A percentile compares a stretch with the other conserved stretches of the same genome.
These are phyloP conservation scores for Ictidomys tridecemlineatus DNA, from an alignment of 2,113 vertebrate genomes.

Conservation along the genomic window DNA sequence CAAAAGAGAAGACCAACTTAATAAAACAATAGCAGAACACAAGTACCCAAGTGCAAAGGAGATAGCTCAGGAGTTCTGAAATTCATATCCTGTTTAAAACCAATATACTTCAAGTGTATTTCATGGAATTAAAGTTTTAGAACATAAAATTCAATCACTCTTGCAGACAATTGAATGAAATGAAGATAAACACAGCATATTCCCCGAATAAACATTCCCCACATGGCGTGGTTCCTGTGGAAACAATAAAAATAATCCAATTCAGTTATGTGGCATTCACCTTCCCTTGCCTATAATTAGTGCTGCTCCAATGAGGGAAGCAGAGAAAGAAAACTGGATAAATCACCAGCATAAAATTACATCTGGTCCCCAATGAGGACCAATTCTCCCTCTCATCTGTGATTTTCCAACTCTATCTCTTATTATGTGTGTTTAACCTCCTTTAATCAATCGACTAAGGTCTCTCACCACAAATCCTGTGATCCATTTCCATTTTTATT, in stretches of 20 bases:
- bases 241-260: constrained; percentile 80
- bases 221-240: constrained; percentile 70
- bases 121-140: constrained; percentile 59
- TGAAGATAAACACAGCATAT: constrained; percentile 61
- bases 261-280: constrained; percentile 48
- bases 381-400: neutral
- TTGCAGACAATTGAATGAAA: constrained; percentile 68
- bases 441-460: neutral
- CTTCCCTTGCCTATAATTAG: constrained; percentile 68
- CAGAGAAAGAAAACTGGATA: neutral
- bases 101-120: constrained; percentile 39
- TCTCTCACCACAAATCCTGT: neutral
- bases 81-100: constrained; percentile 54
- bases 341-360: neutral
- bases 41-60: neutral
- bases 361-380: neutral
- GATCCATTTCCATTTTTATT: neutral
- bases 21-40: constrained; percentile 7
- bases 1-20: neutral
- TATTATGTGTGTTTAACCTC: neutral
- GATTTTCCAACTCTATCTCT: neutral
- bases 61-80: constrained; percentile 28
- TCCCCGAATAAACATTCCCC: constrained; percentile 73
- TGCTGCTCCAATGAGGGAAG: neutral
- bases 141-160: constrained; percentile 71